These are phyloP conservation scores for Agelaius tricolor DNA, from an alignment of 2,113 vertebrate species.

Conservation along the genomic window DNA sequence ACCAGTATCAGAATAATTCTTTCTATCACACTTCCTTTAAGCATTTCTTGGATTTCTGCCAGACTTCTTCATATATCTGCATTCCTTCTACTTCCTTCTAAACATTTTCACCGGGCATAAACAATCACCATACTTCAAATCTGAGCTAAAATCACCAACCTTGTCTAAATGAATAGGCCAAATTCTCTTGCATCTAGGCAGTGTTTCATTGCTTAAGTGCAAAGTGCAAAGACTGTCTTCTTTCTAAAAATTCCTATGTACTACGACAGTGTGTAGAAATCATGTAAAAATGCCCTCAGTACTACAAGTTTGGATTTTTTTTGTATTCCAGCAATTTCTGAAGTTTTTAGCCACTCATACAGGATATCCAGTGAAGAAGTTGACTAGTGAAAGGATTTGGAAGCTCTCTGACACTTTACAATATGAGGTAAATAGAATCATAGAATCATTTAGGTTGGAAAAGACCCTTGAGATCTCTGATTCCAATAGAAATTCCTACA, in stretches of 20 bases:
- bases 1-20: not conserved
- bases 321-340: conserved; percentile 60
- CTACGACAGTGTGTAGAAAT: not conserved
- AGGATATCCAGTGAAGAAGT: conserved; percentile 30
- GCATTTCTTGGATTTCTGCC: not conserved
- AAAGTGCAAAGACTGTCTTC: not conserved
- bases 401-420: conserved; percentile 57
- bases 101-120: not conserved
- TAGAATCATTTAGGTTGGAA: not conserved
- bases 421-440: conserved; percentile 53
- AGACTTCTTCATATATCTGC: not conserved
- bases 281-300: not conserved
- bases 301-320: not conserved
- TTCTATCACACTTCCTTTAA: not conserved
- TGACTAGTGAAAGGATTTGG: conserved; percentile 27
- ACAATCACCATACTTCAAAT: not conserved
- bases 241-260: not conserved
- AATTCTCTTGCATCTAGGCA: not conserved
- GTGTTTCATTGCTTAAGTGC: not conserved
- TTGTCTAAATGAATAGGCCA: not conserved
- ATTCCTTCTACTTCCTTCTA: not conserved
- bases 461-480: not conserved
- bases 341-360: conserved; percentile 44
- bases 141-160: not conserved
- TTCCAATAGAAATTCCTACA: not conserved